Evolutionary conservation across 2,888 invertebrate species (phyloP).

Genomic region (Chaetoderma sp.): DNA sequence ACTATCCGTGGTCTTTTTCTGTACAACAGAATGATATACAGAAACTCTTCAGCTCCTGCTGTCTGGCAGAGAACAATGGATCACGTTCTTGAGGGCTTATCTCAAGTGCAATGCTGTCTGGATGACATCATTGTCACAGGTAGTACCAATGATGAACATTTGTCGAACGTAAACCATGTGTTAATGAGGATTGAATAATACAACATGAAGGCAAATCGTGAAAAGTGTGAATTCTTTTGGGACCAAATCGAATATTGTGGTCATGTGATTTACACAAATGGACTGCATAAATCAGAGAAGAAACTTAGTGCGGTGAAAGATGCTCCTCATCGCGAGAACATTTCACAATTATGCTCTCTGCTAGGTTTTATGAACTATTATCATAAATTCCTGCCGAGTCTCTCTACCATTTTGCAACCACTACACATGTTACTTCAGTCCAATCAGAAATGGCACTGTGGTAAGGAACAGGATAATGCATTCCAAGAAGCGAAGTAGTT

Average conservation of each 20-base stretch:
- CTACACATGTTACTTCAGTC: slow-evolving; percentile 19
- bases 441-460: slow-evolving; percentile 30
- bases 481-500: slow-evolving; percentile 39
- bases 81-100: not conserved
- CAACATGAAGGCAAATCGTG: slow-evolving; percentile 6
- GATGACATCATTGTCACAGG: not conserved
- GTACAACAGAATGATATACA: slow-evolving; percentile 5
- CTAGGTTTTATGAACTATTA: slow-evolving; percentile 20
- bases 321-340: slow-evolving; percentile 11
- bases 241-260: slow-evolving; percentile 25
- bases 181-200: not conserved
- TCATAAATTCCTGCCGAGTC: slow-evolving; percentile 10
- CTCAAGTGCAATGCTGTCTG: not conserved
- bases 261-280: slow-evolving; percentile 31
- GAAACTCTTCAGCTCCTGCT: not conserved
- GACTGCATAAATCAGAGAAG: slow-evolving; percentile 22
- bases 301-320: slow-evolving; percentile 24
- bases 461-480: slow-evolving; percentile 21
- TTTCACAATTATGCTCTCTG: slow-evolving; percentile 6
- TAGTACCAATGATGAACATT: not conserved
- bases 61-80: slow-evolving; percentile 3
- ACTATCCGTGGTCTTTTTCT: not conserved
- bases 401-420: slow-evolving; percentile 15
- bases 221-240: slow-evolving; percentile 18
- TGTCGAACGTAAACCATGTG: not conserved